Percentiles rank a stretch among this genome's conserved stretches.
phyloP scores from a whole-genome alignment of 2,888 invertebrate species.

The Meganola albula region DNA sequence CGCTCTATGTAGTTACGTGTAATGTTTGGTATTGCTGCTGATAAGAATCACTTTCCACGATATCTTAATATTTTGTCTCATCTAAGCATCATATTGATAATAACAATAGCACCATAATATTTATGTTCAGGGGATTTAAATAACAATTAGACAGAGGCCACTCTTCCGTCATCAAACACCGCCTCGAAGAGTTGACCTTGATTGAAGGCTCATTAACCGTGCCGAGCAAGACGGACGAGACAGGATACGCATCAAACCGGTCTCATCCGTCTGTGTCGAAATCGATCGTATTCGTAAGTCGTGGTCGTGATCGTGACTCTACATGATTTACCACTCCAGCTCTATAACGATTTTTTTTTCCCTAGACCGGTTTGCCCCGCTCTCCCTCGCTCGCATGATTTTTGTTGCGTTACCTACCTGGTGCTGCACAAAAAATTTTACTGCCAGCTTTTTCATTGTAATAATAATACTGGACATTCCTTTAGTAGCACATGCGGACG shows the following conservation, averaged over 20 bases:
- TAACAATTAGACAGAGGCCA: conserved; percentile 39
- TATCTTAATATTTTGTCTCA: no score
- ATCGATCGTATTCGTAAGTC: no score
- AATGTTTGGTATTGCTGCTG: no score
- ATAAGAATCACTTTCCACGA: no score
- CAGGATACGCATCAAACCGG: conserved; percentile 54
- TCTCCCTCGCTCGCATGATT: conserved; percentile 44
- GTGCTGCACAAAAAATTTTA: conserved; percentile 59
- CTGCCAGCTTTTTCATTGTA: conserved; percentile 63
- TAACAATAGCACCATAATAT: no score
- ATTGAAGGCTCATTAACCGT: conserved; percentile 71
- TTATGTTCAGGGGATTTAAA: no score
- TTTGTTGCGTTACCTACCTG: conserved; percentile 72
- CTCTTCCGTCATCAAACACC: conserved; percentile 25
- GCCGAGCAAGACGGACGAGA: conserved; percentile 46
- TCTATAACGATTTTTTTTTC: conserved; percentile 58
- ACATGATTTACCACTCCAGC: conserved; percentile 71
- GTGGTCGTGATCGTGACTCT: conserved; percentile 65
- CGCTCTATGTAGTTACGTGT: no score
- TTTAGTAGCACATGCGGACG: conserved; percentile 71
- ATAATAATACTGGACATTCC: conserved; percentile 75
- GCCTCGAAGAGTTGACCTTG: conserved; percentile 60
- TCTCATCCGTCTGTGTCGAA: no score
- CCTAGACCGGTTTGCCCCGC: conserved; percentile 58
- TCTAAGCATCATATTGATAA: no score